Evolutionary conservation across 2,113 vertebrate genomes (phyloP).

Genomic region (Cyanistes caeruleus): DNA sequence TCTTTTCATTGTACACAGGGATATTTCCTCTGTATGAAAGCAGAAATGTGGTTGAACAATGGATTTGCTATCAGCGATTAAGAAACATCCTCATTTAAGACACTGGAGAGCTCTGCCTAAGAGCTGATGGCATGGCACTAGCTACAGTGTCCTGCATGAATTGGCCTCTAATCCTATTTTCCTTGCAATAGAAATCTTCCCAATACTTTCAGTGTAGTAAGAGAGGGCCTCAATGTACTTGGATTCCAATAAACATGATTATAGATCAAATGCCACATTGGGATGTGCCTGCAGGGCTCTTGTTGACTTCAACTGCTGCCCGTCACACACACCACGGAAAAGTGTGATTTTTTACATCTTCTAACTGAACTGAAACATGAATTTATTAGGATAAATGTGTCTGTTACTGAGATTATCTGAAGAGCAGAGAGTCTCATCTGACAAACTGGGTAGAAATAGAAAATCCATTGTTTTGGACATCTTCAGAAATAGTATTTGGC

Average conservation of each 20-base stretch:
- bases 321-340: background rate
- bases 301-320: background rate
- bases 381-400: background rate
- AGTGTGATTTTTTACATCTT: background rate
- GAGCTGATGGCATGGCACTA: background rate
- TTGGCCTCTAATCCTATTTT: background rate
- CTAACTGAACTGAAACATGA: background rate
- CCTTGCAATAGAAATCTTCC: background rate
- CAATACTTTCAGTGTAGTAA: background rate
- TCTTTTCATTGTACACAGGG: background rate
- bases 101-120: background rate
- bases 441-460: background rate
- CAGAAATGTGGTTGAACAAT: background rate
- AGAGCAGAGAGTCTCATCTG: background rate
- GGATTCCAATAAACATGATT: background rate
- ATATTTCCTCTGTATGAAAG: background rate
- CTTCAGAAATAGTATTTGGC: background rate
- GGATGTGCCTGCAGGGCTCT: background rate
- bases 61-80: background rate
- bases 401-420: background rate
- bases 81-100: background rate
- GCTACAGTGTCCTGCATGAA: background rate
- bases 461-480: background rate
- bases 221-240: background rate
- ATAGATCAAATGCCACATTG: background rate